Evolutionary conservation across 1,140 invertebrate species (phyloP).

Genomic region (Eumaeus atala): DNA sequence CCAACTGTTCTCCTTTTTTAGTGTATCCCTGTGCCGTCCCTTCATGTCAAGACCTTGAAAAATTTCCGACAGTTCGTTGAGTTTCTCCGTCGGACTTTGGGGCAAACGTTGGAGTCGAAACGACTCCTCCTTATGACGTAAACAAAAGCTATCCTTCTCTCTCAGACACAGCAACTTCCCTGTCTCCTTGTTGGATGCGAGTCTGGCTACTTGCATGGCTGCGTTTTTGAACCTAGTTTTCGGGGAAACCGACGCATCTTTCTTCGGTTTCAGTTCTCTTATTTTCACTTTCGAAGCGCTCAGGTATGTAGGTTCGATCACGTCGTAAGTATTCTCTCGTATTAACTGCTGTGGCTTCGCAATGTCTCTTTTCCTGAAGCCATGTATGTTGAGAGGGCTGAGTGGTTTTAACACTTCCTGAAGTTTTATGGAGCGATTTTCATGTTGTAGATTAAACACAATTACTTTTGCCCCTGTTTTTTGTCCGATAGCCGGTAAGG

Average conservation of each 20-base stretch:
- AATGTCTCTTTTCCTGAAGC: conserved; percentile 35
- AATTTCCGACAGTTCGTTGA: conserved; percentile 57
- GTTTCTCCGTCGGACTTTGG: conserved; percentile 44
- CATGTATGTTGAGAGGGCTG: conserved; percentile 49
- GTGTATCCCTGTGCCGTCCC: conserved; percentile 48
- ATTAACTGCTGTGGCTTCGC: conserved; percentile 48
- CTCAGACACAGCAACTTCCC: conserved; percentile 58
- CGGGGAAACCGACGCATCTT: conserved; percentile 32
- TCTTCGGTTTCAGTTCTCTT: conserved; percentile 25
- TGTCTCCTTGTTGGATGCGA: conserved; percentile 50
- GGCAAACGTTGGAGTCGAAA: conserved; percentile 48
- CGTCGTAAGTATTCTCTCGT: conserved; percentile 64
- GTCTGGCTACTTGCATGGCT: conserved; percentile 53
- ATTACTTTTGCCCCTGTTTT: conserved; percentile 57
- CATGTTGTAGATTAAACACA: conserved; percentile 47
- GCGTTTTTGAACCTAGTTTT: conserved; percentile 63
- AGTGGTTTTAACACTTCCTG: conserved; percentile 53
- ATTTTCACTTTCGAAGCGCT: conserved; percentile 39
- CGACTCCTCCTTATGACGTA: conserved; percentile 34
- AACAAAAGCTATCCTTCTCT: conserved; percentile 42
- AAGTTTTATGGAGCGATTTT: conserved; percentile 41
- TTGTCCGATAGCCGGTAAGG: conserved; percentile 66
- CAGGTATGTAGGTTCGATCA: conserved; percentile 55
- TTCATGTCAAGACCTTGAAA: conserved; percentile 59
- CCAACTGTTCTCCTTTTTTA: conserved; percentile 69